These are phyloP conservation scores for Holotrichia oblita DNA, from an alignment of 1,140 invertebrate species.

Conservation along the genomic window DNA sequence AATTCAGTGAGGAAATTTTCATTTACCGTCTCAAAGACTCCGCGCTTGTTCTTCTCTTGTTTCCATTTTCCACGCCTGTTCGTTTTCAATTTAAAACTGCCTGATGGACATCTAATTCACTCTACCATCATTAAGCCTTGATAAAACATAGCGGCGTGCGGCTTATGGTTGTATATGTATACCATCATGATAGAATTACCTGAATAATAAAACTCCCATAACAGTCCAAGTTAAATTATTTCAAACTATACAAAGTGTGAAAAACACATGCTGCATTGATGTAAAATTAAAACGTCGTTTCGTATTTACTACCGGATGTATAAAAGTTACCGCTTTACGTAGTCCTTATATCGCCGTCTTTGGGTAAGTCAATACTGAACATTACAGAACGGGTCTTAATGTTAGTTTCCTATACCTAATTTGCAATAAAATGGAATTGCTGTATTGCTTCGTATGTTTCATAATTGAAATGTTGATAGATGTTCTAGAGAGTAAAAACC, in stretches of 20 bases:
- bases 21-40: neutral
- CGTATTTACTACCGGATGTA: neutral
- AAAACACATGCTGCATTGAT: neutral
- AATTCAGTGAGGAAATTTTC: neutral
- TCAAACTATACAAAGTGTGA: neutral
- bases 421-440: neutral
- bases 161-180: neutral
- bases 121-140: neutral
- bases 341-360: neutral
- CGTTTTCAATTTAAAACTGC: neutral
- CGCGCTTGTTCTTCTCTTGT: neutral
- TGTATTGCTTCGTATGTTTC: no score
- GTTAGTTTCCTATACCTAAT: neutral
- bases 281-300: neutral
- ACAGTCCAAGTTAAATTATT: neutral
- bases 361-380: neutral
- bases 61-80: slow-evolving; percentile 5
- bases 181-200: neutral
- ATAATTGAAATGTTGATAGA: no score
- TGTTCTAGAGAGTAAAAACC: no score
- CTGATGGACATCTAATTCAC: neutral
- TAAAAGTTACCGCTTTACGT: neutral
- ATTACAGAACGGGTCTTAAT: neutral
- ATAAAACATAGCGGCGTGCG: neutral
- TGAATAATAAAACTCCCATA: neutral